A percentile compares a stretch with the other conserved stretches of the same genome.
These are phyloP conservation scores for Agrotis exclamationis DNA, from an alignment of 2,888 invertebrate species.

Conservation along the genomic window DNA sequence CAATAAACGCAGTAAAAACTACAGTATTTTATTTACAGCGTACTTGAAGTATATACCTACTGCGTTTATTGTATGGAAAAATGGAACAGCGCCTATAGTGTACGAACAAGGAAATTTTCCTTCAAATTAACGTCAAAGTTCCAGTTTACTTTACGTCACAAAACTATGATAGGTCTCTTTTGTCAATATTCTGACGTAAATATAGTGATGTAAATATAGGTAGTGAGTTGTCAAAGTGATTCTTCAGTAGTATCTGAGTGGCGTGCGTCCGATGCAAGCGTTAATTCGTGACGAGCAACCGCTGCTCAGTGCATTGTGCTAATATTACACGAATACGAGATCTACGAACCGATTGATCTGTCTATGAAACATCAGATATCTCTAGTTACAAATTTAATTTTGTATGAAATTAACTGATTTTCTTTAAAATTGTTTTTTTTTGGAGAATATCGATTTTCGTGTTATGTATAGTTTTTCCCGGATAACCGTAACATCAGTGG, in stretches of 20 bases:
- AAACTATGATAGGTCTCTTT: background rate
- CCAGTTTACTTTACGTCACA: too few species aligned
- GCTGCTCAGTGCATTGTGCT: constrained; percentile 64
- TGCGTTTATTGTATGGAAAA: too few species aligned
- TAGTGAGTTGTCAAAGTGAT: constrained; percentile 28
- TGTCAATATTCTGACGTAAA: background rate
- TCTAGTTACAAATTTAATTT: background rate
- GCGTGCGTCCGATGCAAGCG: constrained; percentile 49
- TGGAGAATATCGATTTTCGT: background rate
- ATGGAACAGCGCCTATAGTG: too few species aligned
- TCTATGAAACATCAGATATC: background rate
- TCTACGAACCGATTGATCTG: constrained; percentile 39
- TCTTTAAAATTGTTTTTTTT: background rate
- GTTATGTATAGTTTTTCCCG: background rate
- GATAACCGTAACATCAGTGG: too few species aligned
- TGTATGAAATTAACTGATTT: background rate
- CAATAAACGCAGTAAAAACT: too few species aligned
- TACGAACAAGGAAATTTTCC: too few species aligned
- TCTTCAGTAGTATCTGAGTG: constrained; percentile 45
- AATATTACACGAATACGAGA: constrained; percentile 72
- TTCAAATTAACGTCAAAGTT: too few species aligned
- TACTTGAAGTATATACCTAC: too few species aligned
- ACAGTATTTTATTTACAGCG: too few species aligned
- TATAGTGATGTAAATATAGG: background rate
- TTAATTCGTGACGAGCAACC: constrained; percentile 67